These are phyloP conservation scores for Athalia cordata DNA, from an alignment of 2,888 invertebrate species.

Conservation along the genomic window DNA sequence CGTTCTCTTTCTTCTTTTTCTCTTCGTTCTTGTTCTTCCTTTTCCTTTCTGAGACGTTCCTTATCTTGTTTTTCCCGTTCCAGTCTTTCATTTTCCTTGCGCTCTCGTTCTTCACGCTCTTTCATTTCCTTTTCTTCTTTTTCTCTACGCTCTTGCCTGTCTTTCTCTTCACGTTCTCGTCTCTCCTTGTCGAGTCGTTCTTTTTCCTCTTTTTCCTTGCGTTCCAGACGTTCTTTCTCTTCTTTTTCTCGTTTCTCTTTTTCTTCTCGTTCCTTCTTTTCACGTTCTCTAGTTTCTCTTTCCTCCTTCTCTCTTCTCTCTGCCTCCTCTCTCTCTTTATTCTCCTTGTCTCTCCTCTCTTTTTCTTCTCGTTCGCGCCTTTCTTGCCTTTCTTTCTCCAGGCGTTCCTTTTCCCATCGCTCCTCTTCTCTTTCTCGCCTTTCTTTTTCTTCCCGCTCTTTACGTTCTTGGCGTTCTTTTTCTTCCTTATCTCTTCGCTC, in stretches of 20 bases:
- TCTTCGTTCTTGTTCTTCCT: constrained; percentile 66
- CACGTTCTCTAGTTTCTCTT: constrained; percentile 60
- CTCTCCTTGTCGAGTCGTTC: constrained; percentile 61
- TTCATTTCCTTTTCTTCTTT: constrained; percentile 65
- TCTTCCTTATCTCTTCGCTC: constrained; percentile 61
- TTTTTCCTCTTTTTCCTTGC: constrained; percentile 62
- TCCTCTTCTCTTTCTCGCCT: constrained; percentile 63
- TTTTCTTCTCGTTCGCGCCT: constrained; percentile 63
- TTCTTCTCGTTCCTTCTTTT: constrained; percentile 56
- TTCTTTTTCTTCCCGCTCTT: constrained; percentile 66
- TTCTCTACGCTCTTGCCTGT: constrained; percentile 58
- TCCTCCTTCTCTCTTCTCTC: constrained; percentile 67
- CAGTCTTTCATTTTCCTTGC: constrained; percentile 64
- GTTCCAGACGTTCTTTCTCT: constrained; percentile 57
- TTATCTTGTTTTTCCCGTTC: constrained; percentile 63
- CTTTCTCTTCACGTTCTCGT: constrained; percentile 62
- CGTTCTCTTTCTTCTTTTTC: constrained; percentile 74
- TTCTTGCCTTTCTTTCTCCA: constrained; percentile 62
- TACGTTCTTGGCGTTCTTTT: constrained; percentile 62
- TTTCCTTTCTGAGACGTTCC: constrained; percentile 72
- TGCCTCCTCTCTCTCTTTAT: constrained; percentile 63
- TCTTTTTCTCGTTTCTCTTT: constrained; percentile 57
- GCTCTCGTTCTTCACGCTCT: constrained; percentile 62
- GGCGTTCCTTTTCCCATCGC: constrained; percentile 66
- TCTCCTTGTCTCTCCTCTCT: constrained; percentile 55